These are phyloP conservation scores for Phalacrocorax brasilianus DNA, from an alignment of 2,113 vertebrate species.

Conservation along the genomic window DNA sequence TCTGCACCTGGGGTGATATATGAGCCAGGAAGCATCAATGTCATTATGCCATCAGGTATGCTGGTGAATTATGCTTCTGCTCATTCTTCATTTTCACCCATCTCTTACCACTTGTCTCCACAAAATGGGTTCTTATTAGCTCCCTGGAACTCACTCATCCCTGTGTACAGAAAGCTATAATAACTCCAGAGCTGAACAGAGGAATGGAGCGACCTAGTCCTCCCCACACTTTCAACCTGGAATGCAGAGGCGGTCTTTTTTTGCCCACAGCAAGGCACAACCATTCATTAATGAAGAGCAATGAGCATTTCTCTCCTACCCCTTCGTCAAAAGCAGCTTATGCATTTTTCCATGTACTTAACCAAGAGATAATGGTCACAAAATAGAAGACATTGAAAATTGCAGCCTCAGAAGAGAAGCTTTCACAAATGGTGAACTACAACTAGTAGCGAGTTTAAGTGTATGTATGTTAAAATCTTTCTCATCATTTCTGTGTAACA, in stretches of 20 bases:
- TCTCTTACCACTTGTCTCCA: neutral
- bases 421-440: neutral
- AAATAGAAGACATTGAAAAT: neutral
- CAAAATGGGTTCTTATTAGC: neutral
- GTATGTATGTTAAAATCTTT: neutral
- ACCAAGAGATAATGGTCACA: neutral
- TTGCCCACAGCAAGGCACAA: neutral
- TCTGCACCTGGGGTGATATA: neutral
- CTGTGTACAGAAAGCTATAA: neutral
- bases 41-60: neutral
- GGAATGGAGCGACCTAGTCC: neutral
- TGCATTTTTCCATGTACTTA: neutral
- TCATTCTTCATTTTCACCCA: neutral
- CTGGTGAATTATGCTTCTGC: neutral
- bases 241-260: neutral
- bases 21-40: neutral
- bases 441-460: neutral
- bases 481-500: neutral
- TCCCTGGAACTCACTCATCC: neutral
- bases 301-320: neutral
- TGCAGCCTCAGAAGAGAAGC: neutral
- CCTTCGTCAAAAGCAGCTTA: neutral
- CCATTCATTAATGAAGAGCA: neutral
- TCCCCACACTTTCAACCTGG: neutral
- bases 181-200: neutral